phyloP scores from a whole-genome alignment of 2,797 vertebrate species.

The Labeo calbasu region DNA sequence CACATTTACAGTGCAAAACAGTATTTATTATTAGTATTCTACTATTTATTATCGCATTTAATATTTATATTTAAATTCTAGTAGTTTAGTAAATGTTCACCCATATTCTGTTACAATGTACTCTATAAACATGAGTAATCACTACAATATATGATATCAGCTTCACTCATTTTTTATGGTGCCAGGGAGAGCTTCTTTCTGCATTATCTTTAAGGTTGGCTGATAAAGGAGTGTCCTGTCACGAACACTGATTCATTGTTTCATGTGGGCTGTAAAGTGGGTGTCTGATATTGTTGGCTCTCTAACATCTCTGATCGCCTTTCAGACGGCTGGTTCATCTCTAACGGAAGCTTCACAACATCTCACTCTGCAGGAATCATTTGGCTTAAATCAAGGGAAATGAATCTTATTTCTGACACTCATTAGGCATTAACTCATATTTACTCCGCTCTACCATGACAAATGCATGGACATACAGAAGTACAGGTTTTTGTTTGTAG shows the following conservation, averaged over 20 bases:
- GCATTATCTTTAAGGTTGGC: not conserved
- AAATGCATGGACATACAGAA: not conserved
- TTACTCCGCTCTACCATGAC: not conserved
- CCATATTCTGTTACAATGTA: not conserved
- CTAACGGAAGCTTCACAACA: not conserved
- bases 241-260: not conserved
- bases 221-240: not conserved
- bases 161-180: too few relatives aligned
- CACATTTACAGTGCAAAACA: not conserved
- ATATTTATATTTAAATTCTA: not conserved
- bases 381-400: not conserved
- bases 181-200: not conserved
- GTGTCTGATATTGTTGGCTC: not conserved
- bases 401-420: not conserved
- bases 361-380: not conserved
- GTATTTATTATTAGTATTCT: not conserved
- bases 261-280: not conserved
- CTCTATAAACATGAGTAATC: not conserved
- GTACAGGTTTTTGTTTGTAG: not conserved
- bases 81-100: not conserved
- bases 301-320: not conserved
- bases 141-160: not conserved
- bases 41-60: not conserved
- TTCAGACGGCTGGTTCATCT: not conserved
- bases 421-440: not conserved